Conservation (phyloP, 1,140 invertebrate species). For the Drosophila trapezifrons region DNA sequence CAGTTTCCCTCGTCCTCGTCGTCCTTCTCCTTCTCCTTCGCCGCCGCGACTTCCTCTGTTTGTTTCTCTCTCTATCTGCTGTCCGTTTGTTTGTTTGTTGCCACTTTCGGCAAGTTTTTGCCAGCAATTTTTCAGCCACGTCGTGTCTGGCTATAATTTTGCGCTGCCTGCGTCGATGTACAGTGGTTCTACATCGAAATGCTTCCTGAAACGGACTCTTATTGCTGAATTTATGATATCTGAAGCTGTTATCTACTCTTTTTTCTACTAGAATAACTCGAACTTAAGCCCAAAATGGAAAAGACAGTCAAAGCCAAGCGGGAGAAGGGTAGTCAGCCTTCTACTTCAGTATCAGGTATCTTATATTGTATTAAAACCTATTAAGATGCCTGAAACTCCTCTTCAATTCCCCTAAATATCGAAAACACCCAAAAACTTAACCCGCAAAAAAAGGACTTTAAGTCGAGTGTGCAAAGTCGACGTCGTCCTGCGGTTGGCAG, state of each 20-base stretch:
- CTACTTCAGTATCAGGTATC: too few species aligned
- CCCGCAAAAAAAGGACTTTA: neutral
- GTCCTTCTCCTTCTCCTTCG: neutral
- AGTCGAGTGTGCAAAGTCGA: conserved; percentile 16
- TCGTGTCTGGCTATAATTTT: conserved; percentile 74
- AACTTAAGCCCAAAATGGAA: too few species aligned
- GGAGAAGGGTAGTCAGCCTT: too few species aligned
- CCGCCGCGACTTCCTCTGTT: conserved; percentile 10
- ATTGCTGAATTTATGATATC: neutral
- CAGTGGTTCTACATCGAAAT: neutral
- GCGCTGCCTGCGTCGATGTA: conserved; percentile 18
- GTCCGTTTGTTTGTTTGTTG: conserved; percentile 64
- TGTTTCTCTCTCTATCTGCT: conserved; percentile 29
- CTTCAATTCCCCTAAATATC: neutral
- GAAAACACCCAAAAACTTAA: neutral
- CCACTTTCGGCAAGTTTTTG: conserved; percentile 66
- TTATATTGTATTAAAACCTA: neutral
- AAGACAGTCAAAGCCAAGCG: too few species aligned
- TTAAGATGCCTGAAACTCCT: neutral
- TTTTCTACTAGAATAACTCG: too few species aligned
- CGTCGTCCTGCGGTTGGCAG: conserved; percentile 64
- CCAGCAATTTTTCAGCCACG: conserved; percentile 65
- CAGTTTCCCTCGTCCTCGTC: conserved; percentile 1
- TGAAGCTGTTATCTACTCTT: too few species aligned
- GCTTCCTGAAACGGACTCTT: neutral